A percentile compares a stretch with the other conserved stretches of the same genome.
These are phyloP conservation scores for Odontamblyopus lacepedii DNA, from an alignment of 2,797 vertebrate genomes.

Conservation along the genomic window DNA sequence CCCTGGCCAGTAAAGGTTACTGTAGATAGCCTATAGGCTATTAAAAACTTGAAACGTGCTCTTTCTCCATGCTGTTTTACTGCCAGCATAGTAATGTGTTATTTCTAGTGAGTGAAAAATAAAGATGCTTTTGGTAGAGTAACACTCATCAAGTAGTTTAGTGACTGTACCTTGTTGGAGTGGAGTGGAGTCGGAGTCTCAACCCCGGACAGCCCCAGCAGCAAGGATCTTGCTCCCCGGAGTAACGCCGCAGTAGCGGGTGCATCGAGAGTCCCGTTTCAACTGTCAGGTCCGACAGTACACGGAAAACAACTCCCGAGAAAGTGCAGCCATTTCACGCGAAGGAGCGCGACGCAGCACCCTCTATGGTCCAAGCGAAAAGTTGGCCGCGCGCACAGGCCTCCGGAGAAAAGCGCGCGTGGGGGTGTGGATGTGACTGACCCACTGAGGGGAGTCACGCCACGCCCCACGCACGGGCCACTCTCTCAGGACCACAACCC, in stretches of 20 bases:
- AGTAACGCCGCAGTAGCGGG: neutral
- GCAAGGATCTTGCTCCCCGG: neutral
- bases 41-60: neutral
- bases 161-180: neutral
- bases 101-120: neutral
- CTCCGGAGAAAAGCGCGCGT: neutral
- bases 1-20: neutral
- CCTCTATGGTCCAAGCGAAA: neutral
- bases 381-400: too few species aligned
- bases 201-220: neutral
- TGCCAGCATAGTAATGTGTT: neutral
- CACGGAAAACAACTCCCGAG: neutral
- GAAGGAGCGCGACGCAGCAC: neutral
- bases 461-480: neutral
- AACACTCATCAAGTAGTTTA: neutral
- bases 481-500: too few species aligned
- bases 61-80: neutral
- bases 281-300: neutral
- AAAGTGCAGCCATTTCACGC: neutral
- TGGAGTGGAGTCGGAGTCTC: neutral
- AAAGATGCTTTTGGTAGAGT: too few species aligned
- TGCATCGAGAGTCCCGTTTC: neutral
- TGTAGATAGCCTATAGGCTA: neutral
- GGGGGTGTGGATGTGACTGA: neutral
- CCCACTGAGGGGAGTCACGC: neutral